Base-by-base conservation (phyloP, 2,113 vertebrate species). In the Solea senegalensis region DNA sequence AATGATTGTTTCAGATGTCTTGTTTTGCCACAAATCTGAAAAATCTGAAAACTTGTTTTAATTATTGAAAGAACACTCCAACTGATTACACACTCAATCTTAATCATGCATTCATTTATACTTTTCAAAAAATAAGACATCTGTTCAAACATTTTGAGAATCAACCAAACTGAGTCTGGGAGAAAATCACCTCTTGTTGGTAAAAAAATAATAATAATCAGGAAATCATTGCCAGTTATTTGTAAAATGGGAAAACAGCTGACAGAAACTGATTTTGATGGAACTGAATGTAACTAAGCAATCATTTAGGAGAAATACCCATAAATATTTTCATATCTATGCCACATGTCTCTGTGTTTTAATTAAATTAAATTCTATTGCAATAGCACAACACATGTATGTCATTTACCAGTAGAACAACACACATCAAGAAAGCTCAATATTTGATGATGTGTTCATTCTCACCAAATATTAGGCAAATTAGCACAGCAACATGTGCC, bases 321-420 rank as follows among this genome's bases (percentile, higher is more conserved):
- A 88, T 87, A 90, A 90, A 92, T 90, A 91, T 91, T 89, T 92
- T 92, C 81, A 79, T 83, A 88, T 53, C 53, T 59, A 80, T 66
- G 3, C 15, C 4, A n/a, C 1, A 1, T n/a, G 70, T 80, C 2
- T 78, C 8, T 81, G 63, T 74, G 2, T 84, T 65, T 67, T 81
- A 11, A 46, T 62, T 12, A 9, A 15, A 27, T 61, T 1, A 14
- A 1, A 27, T 9, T 2, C 1, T 34, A 34, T 34, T 34, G 21
- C 21, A 21, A 21, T 21, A 21, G 21, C 21, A 34, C 2, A 3
- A 6, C 5, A 34, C 34, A 34, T 34, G 34, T 34, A 4, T 34
- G 2, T 34, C 34, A 34, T 34, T 34, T 34, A 6, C 34, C 34
- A 34, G 34, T 6, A 0, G 0, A 34, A 34, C 34, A 34, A 34